Evolutionary conservation across 2,113 vertebrate genomes (phyloP).

Genomic region (Malurus cyaneus): DNA sequence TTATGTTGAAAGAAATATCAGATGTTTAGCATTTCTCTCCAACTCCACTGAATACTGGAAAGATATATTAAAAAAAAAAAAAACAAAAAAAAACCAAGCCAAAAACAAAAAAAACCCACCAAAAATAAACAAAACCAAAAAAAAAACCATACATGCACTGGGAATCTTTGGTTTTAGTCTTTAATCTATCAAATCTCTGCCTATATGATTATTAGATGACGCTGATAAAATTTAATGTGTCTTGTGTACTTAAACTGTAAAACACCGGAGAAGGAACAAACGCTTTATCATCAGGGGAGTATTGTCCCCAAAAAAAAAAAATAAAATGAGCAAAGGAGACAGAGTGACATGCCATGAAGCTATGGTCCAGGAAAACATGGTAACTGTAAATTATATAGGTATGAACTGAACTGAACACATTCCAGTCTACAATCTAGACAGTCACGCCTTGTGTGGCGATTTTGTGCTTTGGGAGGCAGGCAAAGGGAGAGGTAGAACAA

Average conservation of each 20-base stretch:
- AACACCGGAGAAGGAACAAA: background rate
- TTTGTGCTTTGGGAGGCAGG: background rate
- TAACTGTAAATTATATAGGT: background rate
- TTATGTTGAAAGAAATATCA: background rate
- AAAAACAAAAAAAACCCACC: too few relatives aligned
- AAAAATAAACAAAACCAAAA: too few relatives aligned
- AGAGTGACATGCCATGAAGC: background rate
- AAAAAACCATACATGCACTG: background rate
- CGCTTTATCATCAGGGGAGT: background rate
- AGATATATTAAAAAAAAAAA: background rate
- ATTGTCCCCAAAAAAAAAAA: background rate
- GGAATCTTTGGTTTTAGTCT: background rate
- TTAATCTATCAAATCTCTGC: background rate
- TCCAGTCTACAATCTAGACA: background rate
- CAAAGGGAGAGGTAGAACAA: background rate
- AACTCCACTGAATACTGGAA: background rate
- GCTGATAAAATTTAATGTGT: background rate
- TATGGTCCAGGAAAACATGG: background rate
- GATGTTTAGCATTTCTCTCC: background rate
- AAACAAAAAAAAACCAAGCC: background rate
- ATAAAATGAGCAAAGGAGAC: background rate
- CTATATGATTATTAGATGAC: background rate
- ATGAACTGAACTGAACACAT: background rate
- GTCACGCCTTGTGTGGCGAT: background rate
- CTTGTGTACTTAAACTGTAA: background rate